These are phyloP conservation scores for Bombus impatiens DNA, from an alignment of 1,140 invertebrate genomes.

Conservation along the genomic window DNA sequence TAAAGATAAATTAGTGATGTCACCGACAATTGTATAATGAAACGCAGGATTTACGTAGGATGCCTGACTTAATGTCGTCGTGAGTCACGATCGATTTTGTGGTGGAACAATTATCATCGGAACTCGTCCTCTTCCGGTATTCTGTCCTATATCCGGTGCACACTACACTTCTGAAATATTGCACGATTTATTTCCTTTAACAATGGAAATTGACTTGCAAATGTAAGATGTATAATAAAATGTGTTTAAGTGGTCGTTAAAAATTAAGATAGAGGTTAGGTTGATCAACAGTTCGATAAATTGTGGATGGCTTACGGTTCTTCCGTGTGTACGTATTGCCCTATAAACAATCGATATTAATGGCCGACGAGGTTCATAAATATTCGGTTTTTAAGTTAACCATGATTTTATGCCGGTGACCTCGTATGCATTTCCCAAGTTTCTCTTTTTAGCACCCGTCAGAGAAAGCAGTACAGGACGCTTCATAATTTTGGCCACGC, in stretches of 20 bases:
- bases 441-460: slow-evolving; percentile 58
- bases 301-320: neutral
- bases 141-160: neutral
- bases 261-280: neutral
- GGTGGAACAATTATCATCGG: slow-evolving; percentile 24
- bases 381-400: slow-evolving; percentile 22
- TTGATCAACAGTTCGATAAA: neutral
- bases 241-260: neutral
- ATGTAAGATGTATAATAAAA: neutral
- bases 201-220: neutral
- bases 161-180: neutral
- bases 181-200: neutral
- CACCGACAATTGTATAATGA: slow-evolving; percentile 6
- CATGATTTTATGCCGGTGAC: slow-evolving; percentile 18
- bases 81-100: slow-evolving; percentile 27
- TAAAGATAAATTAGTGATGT: slow-evolving; percentile 9
- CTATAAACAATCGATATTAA: slow-evolving; percentile 4
- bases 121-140: slow-evolving; percentile 19
- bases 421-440: slow-evolving; percentile 56
- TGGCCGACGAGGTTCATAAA: slow-evolving; percentile 12
- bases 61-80: slow-evolving; percentile 5
- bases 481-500: neutral
- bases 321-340: too few species aligned
- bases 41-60: slow-evolving; percentile 17
- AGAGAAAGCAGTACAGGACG: slow-evolving; percentile 60